Conservation (phyloP, 2,797 vertebrate genomes). For the Anniella stebbinsi region DNA sequence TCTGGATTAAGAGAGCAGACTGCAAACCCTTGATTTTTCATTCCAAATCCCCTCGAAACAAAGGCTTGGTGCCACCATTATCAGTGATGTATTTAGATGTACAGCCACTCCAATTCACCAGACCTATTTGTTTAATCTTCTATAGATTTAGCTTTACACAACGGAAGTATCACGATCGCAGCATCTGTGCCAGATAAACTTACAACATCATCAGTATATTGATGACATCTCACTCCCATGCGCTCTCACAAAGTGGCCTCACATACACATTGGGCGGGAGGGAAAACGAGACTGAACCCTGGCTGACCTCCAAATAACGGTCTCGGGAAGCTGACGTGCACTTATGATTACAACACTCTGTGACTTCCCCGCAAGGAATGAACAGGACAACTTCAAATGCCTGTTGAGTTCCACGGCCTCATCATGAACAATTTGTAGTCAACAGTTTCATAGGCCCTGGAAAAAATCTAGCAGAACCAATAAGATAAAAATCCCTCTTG, state of each 20-base stretch:
- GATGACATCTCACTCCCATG: background rate
- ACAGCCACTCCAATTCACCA: background rate
- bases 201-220: background rate
- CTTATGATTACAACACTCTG: background rate
- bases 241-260: background rate
- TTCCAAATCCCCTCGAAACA: background rate
- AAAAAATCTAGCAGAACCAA: background rate
- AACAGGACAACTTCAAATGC: background rate
- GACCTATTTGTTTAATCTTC: background rate
- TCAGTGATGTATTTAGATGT: background rate
- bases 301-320: background rate
- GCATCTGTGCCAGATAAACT: background rate
- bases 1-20: background rate
- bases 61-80: background rate
- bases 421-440: background rate
- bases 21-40: background rate
- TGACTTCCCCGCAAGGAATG: background rate
- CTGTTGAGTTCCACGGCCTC: background rate
- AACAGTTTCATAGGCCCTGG: background rate
- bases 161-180: background rate
- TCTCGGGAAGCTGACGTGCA: background rate
- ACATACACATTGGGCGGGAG: background rate
- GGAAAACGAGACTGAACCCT: background rate
- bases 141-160: background rate
- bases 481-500: background rate